Base-by-base conservation (phyloP, 2,888 invertebrate species). In the Rapana venosa region DNA sequence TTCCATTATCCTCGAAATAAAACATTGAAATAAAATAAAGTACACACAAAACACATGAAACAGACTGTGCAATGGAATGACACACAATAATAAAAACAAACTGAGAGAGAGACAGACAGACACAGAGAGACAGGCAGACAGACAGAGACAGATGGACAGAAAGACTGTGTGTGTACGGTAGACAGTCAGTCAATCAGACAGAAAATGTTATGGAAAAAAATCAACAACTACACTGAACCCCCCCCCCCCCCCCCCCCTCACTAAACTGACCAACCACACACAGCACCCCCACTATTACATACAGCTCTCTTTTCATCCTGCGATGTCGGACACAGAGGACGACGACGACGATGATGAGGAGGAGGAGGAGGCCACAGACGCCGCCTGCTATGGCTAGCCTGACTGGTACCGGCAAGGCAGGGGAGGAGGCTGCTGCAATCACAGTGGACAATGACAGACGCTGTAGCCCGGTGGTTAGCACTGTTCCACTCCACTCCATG, bases 291-390 rank as follows among this genome's bases (percentile, higher is more conserved):
- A 47, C 8, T 11, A n/a, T 5, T 22, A 88, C 89, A 22, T 26
- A 89, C 89, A 89, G 66, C 6, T 58, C n/a, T n/a, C 58, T 47
- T 35, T 89, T 89, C 30, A 85, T 22, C 13, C 30, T 85, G 85
- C 89, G 89, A 13, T 89, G 89, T 47, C 85, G 30, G 56, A 35
- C 1, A 35, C 89, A 89, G 58, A 89, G 85, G 47, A 85, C 85
- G 85, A 89, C 26, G 89, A 89, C 58, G 85, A 77, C 58, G 56
- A 85, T 6, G 77, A 85, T 56, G 32, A 89, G 89, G 22, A 89
- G 1, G 47, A 89, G 22, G 6, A 89, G 13, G 32, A 89, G 84
- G 8, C 70, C 70, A 20, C 56, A 11, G 17, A 58, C 74, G 0
- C 84, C 83, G 22, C 36, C 47, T 0, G 22, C 36, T n/a, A 87